These are phyloP conservation scores for Dysmachus trigonus DNA, from an alignment of 2,888 invertebrate species.

Conservation along the genomic window DNA sequence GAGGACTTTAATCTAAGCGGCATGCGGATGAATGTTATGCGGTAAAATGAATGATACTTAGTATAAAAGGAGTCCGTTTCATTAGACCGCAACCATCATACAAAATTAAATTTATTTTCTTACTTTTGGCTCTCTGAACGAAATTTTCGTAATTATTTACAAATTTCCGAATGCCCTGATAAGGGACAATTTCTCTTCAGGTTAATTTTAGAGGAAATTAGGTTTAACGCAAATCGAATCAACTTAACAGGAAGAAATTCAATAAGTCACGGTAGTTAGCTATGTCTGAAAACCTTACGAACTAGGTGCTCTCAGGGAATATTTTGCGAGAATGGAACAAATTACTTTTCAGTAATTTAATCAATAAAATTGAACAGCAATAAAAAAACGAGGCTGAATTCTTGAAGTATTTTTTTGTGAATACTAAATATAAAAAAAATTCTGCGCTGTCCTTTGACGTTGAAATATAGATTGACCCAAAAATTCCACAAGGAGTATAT, in stretches of 20 bases:
- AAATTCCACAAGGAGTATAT: not conserved
- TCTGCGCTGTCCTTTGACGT: too few species aligned
- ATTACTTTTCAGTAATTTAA: not conserved
- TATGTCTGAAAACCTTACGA: not conserved
- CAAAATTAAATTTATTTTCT: not conserved
- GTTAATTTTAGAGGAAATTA: not conserved
- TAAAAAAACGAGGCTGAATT: not conserved
- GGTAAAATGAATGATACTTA: not conserved
- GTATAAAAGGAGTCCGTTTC: not conserved
- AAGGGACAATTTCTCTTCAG: not conserved
- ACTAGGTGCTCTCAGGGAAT: not conserved
- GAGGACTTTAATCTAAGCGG: not conserved
- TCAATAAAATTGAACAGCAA: not conserved
- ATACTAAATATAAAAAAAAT: too few species aligned
- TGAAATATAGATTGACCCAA: too few species aligned
- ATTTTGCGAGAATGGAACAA: not conserved
- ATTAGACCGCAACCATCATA: not conserved
- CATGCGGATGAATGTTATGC: not conserved
- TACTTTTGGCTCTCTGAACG: not conserved
- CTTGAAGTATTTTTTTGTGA: too few species aligned
- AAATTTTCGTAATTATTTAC: not conserved
- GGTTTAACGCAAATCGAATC: not conserved
- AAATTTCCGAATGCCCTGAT: not conserved
- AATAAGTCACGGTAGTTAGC: not conserved
- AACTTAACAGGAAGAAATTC: not conserved